Evolutionary conservation across 2,888 invertebrate genomes (phyloP).

Genomic region (Arctia plantaginis): DNA sequence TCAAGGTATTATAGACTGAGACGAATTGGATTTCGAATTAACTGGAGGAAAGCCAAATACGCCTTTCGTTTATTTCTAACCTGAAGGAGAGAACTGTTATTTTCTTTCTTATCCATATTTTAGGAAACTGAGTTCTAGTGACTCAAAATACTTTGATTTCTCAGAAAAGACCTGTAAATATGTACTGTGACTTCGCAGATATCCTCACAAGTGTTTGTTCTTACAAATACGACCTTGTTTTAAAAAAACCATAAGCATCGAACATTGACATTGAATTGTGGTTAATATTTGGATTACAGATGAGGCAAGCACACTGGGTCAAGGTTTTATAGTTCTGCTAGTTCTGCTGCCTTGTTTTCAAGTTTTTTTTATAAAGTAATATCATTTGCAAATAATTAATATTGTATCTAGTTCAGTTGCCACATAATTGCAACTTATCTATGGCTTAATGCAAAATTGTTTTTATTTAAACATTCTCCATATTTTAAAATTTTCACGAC

Average conservation of each 20-base stretch:
- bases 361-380: not conserved
- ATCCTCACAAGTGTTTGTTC: not conserved
- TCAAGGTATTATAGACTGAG: too few species aligned
- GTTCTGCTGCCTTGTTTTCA: not conserved
- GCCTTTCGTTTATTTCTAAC: not conserved
- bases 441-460: not conserved
- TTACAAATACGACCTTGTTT: not conserved
- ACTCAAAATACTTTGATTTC: too few species aligned
- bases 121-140: not conserved
- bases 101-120: not conserved
- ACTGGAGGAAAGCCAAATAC: too few species aligned
- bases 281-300: constrained; percentile 17
- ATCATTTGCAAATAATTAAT: not conserved
- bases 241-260: not conserved
- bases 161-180: too few species aligned
- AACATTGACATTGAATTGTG: constrained; percentile 14
- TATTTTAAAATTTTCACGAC: not conserved
- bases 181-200: not conserved
- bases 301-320: constrained; percentile 13
- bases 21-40: not conserved
- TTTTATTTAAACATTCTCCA: not conserved
- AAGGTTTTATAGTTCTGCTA: not conserved
- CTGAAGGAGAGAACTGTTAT: not conserved
- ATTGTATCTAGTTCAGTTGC: not conserved
- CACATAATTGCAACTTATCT: not conserved